phyloP scores from a whole-genome alignment of 2,113 vertebrate species.

The Rallus limicola region DNA sequence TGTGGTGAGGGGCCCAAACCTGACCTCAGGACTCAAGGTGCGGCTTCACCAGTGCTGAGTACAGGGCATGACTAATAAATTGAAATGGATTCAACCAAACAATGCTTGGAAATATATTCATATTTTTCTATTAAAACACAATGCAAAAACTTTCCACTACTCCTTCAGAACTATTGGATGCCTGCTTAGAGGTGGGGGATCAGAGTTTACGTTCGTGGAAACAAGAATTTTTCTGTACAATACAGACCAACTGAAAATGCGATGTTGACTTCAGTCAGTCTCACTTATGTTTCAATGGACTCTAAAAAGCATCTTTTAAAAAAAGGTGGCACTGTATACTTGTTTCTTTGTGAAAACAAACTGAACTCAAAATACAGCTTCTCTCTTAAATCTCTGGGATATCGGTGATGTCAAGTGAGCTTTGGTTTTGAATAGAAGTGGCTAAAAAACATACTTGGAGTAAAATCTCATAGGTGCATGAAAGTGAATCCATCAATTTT shows the following conservation, averaged over 20 bases:
- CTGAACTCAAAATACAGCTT: background rate
- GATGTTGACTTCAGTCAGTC: background rate
- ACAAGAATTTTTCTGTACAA: background rate
- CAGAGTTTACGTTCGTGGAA: background rate
- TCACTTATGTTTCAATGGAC: background rate
- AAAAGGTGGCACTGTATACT: background rate
- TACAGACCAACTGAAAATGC: background rate
- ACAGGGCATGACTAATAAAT: background rate
- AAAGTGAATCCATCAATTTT: conserved; percentile 12
- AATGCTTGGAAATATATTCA: background rate
- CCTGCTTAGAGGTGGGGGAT: background rate
- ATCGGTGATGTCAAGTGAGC: background rate
- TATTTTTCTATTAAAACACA: background rate
- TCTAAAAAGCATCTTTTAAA: background rate
- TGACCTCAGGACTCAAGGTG: too few relatives aligned
- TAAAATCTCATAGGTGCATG: background rate
- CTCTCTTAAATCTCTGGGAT: background rate
- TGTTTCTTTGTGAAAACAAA: background rate
- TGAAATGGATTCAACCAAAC: background rate
- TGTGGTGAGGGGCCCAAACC: too few relatives aligned
- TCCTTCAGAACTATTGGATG: background rate
- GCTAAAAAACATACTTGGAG: background rate
- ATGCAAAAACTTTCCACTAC: background rate
- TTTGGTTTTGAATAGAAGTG: background rate
- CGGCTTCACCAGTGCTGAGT: too few relatives aligned